A percentile compares a stretch with the other conserved stretches of the same genome.
phyloP scores from a whole-genome alignment of 2,888 invertebrate genomes.

The Schizotus pectinicornis region DNA sequence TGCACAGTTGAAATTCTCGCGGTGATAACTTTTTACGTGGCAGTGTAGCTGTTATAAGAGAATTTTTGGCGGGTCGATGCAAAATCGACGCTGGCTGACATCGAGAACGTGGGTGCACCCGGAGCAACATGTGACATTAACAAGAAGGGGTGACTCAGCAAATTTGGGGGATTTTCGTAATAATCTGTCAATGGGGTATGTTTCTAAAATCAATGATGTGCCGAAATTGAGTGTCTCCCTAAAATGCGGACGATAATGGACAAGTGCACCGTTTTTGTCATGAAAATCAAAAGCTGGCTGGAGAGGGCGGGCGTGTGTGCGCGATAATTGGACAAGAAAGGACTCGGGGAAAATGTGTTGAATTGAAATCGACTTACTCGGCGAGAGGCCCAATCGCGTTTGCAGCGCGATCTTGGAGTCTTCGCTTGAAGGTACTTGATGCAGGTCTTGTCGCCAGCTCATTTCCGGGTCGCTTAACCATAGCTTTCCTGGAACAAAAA shows the following conservation, averaged over 20 bases:
- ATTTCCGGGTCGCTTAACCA: conserved; percentile 60
- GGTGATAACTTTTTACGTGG: too few relatives aligned
- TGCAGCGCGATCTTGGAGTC: conserved; percentile 59
- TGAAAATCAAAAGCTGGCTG: conserved; percentile 17
- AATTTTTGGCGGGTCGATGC: conserved; percentile 9
- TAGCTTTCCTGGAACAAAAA: conserved; percentile 57
- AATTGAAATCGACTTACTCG: conserved; percentile 54
- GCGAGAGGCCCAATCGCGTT: conserved; percentile 58
- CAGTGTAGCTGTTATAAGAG: too few relatives aligned
- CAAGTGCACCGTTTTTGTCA: conserved; percentile 10
- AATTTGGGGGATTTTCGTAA: conserved; percentile 48
- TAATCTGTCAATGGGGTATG: conserved; percentile 55
- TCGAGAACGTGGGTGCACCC: background rate
- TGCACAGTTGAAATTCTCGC: conserved; percentile 26
- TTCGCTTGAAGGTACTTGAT: conserved; percentile 53
- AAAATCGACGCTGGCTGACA: conserved; percentile 3
- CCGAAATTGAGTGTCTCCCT: conserved; percentile 44
- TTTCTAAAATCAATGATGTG: conserved; percentile 52
- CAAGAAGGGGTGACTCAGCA: conserved; percentile 57
- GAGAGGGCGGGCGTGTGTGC: too few relatives aligned
- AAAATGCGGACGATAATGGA: conserved; percentile 15
- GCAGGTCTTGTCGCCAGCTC: conserved; percentile 58
- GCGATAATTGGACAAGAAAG: conserved; percentile 1
- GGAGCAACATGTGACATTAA: conserved; percentile 55
- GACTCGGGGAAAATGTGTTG: background rate